phyloP scores from a whole-genome alignment of 2,888 invertebrate species.

The Artemia sp. region DNA sequence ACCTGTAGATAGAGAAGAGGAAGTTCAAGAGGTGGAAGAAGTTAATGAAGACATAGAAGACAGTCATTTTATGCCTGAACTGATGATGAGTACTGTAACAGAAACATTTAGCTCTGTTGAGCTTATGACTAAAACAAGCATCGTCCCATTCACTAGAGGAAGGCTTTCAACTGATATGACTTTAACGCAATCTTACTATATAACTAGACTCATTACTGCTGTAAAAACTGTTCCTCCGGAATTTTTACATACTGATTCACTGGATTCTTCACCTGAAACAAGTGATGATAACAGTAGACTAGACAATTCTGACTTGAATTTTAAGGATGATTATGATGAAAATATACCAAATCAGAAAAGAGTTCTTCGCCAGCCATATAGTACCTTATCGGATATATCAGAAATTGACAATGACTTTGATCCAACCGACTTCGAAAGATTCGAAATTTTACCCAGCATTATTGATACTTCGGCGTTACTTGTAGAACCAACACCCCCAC shows the following conservation, averaged over 20 bases:
- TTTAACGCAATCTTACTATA: slow-evolving; percentile 69
- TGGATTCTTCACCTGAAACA: slow-evolving; percentile 73
- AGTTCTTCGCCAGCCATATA: slow-evolving; percentile 35
- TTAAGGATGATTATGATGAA: slow-evolving; percentile 38
- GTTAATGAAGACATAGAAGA: slow-evolving; percentile 24
- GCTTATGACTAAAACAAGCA: slow-evolving; percentile 68
- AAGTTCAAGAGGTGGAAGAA: slow-evolving; percentile 1
- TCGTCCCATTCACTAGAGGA: slow-evolving; percentile 42
- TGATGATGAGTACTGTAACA: slow-evolving; percentile 66
- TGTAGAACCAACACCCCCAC: slow-evolving; percentile 20
- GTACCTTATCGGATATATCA: slow-evolving; percentile 50
- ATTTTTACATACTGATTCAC: slow-evolving; percentile 64
- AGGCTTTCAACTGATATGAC: slow-evolving; percentile 37
- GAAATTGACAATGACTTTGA: slow-evolving; percentile 54
- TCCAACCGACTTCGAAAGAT: slow-evolving; percentile 48
- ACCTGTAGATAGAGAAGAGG: not conserved
- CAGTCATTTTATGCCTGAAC: slow-evolving; percentile 47
- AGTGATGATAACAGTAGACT: slow-evolving; percentile 54
- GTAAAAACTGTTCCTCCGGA: slow-evolving; percentile 76
- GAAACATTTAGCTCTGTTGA: slow-evolving; percentile 84
- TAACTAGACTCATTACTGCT: slow-evolving; percentile 70
- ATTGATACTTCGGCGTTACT: not conserved
- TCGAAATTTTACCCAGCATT: slow-evolving; percentile 22
- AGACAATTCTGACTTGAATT: slow-evolving; percentile 48
- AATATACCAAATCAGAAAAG: slow-evolving; percentile 33